Evolutionary conservation across 1,140 invertebrate genomes (phyloP).

Genomic region (Copidosoma floridanum): DNA sequence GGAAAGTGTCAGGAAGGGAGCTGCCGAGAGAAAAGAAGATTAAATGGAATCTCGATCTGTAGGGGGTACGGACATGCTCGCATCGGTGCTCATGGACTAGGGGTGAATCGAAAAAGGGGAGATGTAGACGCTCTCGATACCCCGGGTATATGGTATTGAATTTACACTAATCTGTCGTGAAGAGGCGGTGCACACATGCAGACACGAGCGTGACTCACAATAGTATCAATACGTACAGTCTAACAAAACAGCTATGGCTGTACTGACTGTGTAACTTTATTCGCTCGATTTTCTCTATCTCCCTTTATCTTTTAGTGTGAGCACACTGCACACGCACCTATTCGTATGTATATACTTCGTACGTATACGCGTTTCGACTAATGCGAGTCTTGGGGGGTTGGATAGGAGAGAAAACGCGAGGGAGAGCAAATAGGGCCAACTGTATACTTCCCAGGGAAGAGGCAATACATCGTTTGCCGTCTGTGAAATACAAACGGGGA

Average conservation of each 20-base stretch:
- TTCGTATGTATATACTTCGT: neutral
- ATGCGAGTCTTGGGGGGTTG: slow-evolving; percentile 10
- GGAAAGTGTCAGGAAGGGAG: no score
- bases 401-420: neutral
- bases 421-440: slow-evolving; percentile 22
- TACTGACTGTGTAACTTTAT: no score
- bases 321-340: no score
- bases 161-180: slow-evolving; percentile 28
- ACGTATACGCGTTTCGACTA: neutral
- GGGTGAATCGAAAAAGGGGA: slow-evolving; percentile 11
- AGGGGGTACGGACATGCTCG: neutral
- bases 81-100: no score
- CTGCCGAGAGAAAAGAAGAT: slow-evolving; percentile 26
- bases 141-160: slow-evolving; percentile 22
- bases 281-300: no score
- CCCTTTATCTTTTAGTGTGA: no score
- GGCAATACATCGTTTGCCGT: slow-evolving; percentile 1
- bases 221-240: no score
- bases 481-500: no score
- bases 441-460: neutral
- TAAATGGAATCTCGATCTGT: slow-evolving; percentile 7
- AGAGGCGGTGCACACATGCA: slow-evolving; percentile 16
- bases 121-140: neutral
- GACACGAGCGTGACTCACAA: no score
- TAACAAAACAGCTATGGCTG: no score